Conservation (phyloP, 2,888 invertebrate species). For the Drosophila aldrichi region DNA sequence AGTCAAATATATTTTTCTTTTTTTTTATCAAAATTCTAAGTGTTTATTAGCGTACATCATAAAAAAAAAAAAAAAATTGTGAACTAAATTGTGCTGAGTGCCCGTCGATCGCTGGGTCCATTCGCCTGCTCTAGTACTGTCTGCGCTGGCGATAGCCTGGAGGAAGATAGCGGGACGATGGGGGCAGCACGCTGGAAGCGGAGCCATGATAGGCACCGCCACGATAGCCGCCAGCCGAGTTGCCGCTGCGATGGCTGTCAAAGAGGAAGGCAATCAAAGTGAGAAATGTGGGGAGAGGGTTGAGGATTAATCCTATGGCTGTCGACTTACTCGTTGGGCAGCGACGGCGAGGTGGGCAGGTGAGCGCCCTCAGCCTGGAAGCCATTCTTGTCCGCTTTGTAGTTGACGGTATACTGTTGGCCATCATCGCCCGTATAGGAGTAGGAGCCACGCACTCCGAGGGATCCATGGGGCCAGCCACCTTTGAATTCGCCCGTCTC, state of each 20-base stretch:
- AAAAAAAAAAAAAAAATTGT: conserved; percentile 14
- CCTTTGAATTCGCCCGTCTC: conserved; percentile 87
- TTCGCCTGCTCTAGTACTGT: conserved; percentile 45
- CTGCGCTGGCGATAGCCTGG: conserved; percentile 75
- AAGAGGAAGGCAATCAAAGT: neutral
- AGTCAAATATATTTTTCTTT: neutral
- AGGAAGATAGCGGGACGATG: conserved; percentile 79
- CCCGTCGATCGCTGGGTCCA: conserved; percentile 2
- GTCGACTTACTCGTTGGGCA: conserved; percentile 86
- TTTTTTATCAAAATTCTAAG: neutral
- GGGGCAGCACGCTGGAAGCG: conserved; percentile 56
- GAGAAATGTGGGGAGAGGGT: neutral
- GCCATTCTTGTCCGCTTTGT: conserved; percentile 91
- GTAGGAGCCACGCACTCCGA: conserved; percentile 88
- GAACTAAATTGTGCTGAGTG: neutral
- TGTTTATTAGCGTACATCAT: conserved; percentile 13
- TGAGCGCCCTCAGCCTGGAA: conserved; percentile 92
- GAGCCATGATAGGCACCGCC: conserved; percentile 55
- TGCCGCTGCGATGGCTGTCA: conserved; percentile 54
- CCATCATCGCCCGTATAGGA: conserved; percentile 88
- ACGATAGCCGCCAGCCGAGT: conserved; percentile 39
- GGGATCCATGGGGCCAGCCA: conserved; percentile 87
- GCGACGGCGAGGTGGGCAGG: conserved; percentile 91
- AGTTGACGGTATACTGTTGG: conserved; percentile 88
- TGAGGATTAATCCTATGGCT: neutral